Conservation (phyloP, 2,113 vertebrate genomes). For the Menidia beryllina region DNA sequence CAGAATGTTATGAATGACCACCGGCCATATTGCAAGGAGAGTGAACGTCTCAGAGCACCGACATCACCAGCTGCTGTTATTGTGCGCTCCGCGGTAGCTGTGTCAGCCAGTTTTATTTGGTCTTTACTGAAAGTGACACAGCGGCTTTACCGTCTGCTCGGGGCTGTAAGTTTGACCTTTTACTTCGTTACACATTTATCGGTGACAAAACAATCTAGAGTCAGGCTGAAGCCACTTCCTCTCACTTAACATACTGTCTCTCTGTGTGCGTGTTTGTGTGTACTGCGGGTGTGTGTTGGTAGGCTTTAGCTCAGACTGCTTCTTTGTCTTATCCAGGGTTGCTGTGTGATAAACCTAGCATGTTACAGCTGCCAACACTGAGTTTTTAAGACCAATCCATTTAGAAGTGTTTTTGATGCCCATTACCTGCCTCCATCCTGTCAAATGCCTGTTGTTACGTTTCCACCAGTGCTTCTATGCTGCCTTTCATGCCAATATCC, state of each 20-base stretch:
- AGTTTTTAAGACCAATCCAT: background rate
- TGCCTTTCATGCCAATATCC: background rate
- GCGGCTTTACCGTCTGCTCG: slow-evolving; percentile 22
- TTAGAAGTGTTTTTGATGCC: slow-evolving; percentile 13
- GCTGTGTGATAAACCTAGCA: slow-evolving; percentile 52
- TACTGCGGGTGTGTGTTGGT: slow-evolving; percentile 18
- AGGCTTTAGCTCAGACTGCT: slow-evolving; percentile 54
- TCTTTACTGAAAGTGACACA: slow-evolving; percentile 18
- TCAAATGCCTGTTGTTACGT: background rate
- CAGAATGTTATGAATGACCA: slow-evolving; percentile 35
- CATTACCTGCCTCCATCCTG: background rate
- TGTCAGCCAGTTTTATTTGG: slow-evolving; percentile 33
- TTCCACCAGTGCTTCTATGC: background rate
- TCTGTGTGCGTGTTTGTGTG: slow-evolving; percentile 25
- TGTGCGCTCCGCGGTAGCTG: slow-evolving; percentile 1
- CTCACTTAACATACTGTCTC: slow-evolving; percentile 57
- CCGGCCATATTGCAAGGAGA: slow-evolving; percentile 22
- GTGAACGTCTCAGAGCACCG: slow-evolving; percentile 6
- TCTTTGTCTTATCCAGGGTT: slow-evolving; percentile 66
- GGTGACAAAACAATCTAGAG: slow-evolving; percentile 63
- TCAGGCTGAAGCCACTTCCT: slow-evolving; percentile 64
- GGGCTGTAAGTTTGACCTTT: slow-evolving; percentile 57
- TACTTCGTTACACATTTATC: slow-evolving; percentile 56
- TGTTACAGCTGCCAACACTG: slow-evolving; percentile 20
- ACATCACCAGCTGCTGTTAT: slow-evolving; percentile 28